Evolutionary conservation across 2,797 vertebrate species (phyloP), one percentile per base, ranked within the genome.

Genomic region (Cephalopachus bancanus): DNA sequence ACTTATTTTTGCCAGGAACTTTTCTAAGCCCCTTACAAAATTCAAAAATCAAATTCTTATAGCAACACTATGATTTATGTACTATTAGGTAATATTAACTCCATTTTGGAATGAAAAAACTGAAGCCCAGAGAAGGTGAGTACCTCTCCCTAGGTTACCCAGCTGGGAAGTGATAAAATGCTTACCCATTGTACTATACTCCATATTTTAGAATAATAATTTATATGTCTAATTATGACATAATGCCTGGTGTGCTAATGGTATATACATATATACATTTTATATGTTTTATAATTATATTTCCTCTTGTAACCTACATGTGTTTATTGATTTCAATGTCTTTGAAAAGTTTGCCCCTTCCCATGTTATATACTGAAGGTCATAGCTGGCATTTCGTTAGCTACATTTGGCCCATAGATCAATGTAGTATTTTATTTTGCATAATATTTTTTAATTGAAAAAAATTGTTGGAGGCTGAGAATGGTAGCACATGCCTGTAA

Each of bases 201-300:
- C 19, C n/a, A 22, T 93, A 72, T 88, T 88, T 95, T 87, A 91
- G 91, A 89, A 67, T 72, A 80, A 65, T 2, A 59, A 7, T 30
- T 97, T 92, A 88, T 44, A 44, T 93, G 87, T 88, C 49, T 51
- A 78, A 78, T 88, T 93, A 53, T 0, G 75, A 16, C 37, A 64
- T 65, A 86, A 37, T 33, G 84, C 64, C 15, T 78, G 26, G 8
- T n/a, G 12, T 71, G 14, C 57, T 93, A 64, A 51, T 85, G n/a
- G n/a, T n/a, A n/a, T n/a, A n/a, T n/a, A n/a, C n/a, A n/a, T n/a
- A n/a, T n/a, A 87, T 0, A 44, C n/a, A 62, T 62, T 37, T 87
- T 67, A 1, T n/a, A 6, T 92, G 37, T 33, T 72, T 53, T 49
- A 26, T 83, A 57, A 65, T 78, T 75, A 6, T 57, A n/a, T 60